Percentiles rank a stretch among this genome's conserved stretches.
phyloP scores from a whole-genome alignment of 2,888 invertebrate genomes.

The Chloromyia formosa region DNA sequence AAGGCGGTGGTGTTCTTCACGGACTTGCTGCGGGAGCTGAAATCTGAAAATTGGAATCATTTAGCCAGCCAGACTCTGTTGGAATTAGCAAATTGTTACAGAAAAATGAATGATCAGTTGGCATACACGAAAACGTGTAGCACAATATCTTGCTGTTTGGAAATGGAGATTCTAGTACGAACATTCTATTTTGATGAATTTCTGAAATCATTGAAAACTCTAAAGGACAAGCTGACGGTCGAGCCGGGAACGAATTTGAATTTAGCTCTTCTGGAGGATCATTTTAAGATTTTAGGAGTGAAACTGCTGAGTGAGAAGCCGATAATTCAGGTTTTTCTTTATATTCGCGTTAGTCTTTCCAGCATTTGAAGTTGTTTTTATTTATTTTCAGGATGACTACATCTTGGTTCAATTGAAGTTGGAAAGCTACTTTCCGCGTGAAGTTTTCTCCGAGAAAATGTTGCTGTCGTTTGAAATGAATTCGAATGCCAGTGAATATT shows the following conservation, averaged over 20 bases:
- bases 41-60: constrained; percentile 87
- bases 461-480: constrained; percentile 72
- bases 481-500: constrained; percentile 55
- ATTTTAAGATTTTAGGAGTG: constrained; percentile 64
- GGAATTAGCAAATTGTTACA: constrained; percentile 85
- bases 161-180: constrained; percentile 78
- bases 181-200: constrained; percentile 85
- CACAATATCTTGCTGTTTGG: constrained; percentile 78
- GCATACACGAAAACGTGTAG: constrained; percentile 82
- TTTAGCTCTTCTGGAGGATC: constrained; percentile 63
- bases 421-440: constrained; percentile 72
- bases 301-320: constrained; percentile 57
- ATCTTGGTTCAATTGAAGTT: constrained; percentile 68
- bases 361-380: too few species aligned
- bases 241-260: constrained; percentile 60
- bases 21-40: constrained; percentile 86
- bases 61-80: constrained; percentile 84
- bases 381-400: constrained; percentile 69
- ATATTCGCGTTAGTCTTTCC: constrained; percentile 65
- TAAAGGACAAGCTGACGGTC: constrained; percentile 57
- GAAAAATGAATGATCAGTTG: constrained; percentile 76
- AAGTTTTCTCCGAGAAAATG: constrained; percentile 71
- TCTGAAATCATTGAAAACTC: constrained; percentile 70
- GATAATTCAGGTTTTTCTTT: constrained; percentile 60
- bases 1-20: constrained; percentile 90